These are phyloP conservation scores for Lepeophtheirus salmonis DNA, from an alignment of 1,140 invertebrate genomes.

Conservation along the genomic window DNA sequence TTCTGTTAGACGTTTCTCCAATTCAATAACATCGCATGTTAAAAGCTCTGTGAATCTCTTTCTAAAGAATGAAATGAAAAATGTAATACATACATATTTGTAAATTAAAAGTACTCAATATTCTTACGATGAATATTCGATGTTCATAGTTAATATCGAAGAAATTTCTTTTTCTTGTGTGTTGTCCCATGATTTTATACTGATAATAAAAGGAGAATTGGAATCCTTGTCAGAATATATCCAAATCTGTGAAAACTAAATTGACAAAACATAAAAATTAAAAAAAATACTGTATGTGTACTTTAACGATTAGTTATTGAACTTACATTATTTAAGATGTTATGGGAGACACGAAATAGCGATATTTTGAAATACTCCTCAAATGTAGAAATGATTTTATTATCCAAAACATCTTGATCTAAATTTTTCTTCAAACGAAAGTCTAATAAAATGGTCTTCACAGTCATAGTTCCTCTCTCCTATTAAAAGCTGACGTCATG, in stretches of 20 bases:
- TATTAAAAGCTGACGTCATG: not conserved
- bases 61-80: not conserved
- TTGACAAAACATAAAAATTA: not conserved
- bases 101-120: not conserved
- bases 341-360: not conserved
- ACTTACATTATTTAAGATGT: not conserved
- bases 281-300: not conserved
- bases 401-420: not conserved
- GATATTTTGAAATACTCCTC: not conserved
- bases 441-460: not conserved
- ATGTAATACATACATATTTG: not conserved
- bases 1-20: not conserved
- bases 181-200: not conserved
- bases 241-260: not conserved
- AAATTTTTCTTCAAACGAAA: not conserved
- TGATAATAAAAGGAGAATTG: not conserved
- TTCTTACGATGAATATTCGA: not conserved
- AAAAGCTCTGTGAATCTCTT: not conserved
- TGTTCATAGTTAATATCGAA: too few species aligned
- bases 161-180: not conserved
- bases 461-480: too few species aligned
- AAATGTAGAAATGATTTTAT: not conserved
- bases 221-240: not conserved
- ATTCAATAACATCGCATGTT: not conserved
- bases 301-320: not conserved